Conservation (phyloP, 2,797 vertebrate genomes). For the Manis pentadactyla region DNA sequence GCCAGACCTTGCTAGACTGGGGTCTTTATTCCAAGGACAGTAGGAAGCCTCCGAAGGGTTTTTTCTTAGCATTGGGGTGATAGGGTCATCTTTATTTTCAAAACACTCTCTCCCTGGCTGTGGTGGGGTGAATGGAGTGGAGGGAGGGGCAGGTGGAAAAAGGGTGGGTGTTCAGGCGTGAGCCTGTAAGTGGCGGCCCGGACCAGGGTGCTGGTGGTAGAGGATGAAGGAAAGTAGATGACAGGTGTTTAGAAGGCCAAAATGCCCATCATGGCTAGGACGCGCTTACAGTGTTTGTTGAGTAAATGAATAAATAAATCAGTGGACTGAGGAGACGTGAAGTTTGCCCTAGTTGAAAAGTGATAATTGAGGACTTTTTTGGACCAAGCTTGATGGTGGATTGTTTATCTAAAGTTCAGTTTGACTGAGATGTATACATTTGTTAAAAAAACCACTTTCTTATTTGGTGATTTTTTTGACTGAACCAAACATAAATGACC, state of each 20-base stretch:
- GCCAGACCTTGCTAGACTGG: neutral
- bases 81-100: neutral
- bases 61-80: neutral
- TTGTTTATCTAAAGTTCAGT: constrained; percentile 27
- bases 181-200: rapidly evolving
- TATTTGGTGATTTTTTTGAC: constrained; percentile 15
- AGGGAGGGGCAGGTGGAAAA: neutral
- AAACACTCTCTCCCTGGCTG: neutral
- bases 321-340: neutral
- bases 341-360: neutral
- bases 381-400: neutral
- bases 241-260: neutral
- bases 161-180: neutral
- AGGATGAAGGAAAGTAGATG: neutral
- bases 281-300: neutral
- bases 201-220: too few relatives aligned
- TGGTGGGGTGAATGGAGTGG: neutral
- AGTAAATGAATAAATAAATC: neutral
- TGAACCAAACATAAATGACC: constrained; percentile 2
- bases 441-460: constrained; percentile 29
- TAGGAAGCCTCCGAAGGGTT: neutral
- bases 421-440: constrained; percentile 22
- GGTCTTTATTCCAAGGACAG: neutral
- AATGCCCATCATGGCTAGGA: neutral
- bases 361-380: neutral